These are phyloP conservation scores for Potorous gilbertii DNA, from an alignment of 2,797 vertebrate species.

Conservation along the genomic window DNA sequence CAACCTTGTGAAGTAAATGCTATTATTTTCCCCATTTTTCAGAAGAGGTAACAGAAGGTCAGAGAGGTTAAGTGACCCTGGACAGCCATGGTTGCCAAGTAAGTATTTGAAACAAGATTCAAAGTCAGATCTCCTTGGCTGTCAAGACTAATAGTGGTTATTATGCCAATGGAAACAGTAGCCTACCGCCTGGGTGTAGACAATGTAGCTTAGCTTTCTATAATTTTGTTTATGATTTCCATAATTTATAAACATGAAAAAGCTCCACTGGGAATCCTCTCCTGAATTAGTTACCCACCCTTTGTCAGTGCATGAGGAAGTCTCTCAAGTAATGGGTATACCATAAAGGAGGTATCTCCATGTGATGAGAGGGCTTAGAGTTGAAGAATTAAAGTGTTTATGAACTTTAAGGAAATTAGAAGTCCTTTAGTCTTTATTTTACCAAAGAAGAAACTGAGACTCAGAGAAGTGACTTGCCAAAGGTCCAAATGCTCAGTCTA, in stretches of 20 bases:
- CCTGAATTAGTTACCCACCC: conserved; percentile 14
- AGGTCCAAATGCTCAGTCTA: background rate
- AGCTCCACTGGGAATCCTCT: background rate
- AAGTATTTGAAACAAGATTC: background rate
- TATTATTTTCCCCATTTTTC: background rate
- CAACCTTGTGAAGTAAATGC: background rate
- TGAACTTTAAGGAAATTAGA: background rate
- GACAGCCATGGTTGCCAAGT: background rate
- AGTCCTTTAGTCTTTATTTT: background rate
- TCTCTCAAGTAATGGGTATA: conserved; percentile 12
- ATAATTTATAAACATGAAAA: conserved; percentile 12
- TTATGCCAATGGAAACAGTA: conserved; percentile 5
- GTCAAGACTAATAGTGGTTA: background rate
- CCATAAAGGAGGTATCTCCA: background rate
- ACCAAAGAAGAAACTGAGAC: background rate
- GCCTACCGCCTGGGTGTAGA: conserved; percentile 6
- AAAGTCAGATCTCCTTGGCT: background rate
- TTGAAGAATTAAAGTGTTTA: background rate
- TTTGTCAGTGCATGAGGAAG: background rate
- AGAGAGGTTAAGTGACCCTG: background rate
- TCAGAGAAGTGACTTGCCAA: background rate
- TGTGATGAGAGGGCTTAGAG: background rate
- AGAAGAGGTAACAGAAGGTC: background rate
- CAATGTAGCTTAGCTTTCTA: background rate
- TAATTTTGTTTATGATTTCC: background rate